Evolutionary conservation across 2,797 vertebrate genomes (phyloP).

Genomic region (Australoheros facetus): DNA sequence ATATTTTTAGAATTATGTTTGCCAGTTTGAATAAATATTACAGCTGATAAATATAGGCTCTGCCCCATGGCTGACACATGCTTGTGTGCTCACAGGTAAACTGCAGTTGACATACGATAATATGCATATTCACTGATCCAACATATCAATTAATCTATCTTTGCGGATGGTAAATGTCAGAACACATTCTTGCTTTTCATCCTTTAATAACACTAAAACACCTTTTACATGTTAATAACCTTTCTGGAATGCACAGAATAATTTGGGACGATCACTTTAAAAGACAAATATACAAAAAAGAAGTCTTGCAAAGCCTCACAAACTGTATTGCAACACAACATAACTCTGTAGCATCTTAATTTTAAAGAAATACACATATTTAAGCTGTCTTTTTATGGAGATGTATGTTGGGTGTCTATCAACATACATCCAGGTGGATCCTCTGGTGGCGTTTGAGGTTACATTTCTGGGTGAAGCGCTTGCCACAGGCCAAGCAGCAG

Average conservation of each 20-base stretch:
- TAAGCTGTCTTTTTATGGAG: neutral
- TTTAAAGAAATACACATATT: conserved; percentile 11
- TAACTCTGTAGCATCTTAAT: neutral
- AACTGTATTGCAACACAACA: neutral
- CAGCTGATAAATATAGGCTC: conserved; percentile 1
- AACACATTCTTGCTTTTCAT: neutral
- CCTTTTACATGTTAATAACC: neutral
- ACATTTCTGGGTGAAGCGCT: conserved; percentile 85
- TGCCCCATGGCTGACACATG: neutral
- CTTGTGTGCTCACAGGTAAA: neutral
- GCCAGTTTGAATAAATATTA: neutral
- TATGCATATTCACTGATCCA: conserved; percentile 33
- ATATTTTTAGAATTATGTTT: neutral
- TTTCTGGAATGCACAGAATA: conserved; percentile 28
- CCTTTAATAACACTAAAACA: conserved; percentile 14
- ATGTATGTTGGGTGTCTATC: neutral
- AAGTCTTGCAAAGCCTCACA: conserved; percentile 4
- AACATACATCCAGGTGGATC: conserved; percentile 76
- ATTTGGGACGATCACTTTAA: conserved; percentile 27
- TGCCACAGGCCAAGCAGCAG: conserved; percentile 82
- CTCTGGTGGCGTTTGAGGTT: conserved; percentile 85
- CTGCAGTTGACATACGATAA: neutral
- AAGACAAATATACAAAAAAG: conserved; percentile 13
- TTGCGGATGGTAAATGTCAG: conserved; percentile 4
- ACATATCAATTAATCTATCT: conserved; percentile 9